Evolutionary conservation across 2,113 vertebrate genomes (phyloP).

Genomic region (Leucoraja erinaceus): DNA sequence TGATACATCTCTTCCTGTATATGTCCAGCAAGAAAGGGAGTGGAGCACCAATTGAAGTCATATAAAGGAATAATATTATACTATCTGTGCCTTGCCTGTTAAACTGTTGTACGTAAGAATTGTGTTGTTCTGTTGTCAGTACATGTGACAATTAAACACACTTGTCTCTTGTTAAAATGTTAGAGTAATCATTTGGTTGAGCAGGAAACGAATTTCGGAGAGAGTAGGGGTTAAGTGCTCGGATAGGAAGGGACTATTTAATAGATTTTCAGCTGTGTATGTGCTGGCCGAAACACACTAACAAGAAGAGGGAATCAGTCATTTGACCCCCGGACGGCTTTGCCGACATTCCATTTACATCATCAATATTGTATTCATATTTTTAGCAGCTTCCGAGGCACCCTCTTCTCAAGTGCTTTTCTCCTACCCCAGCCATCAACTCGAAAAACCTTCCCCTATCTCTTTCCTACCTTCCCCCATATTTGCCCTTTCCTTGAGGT

Average conservation of each 20-base stretch:
- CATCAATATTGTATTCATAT: background rate
- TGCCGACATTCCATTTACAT: background rate
- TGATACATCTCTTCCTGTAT: no score
- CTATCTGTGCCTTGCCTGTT: no score
- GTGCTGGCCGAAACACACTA: background rate
- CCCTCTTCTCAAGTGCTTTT: background rate
- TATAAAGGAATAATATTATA: background rate
- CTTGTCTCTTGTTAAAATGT: background rate
- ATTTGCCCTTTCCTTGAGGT: background rate
- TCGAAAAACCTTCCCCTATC: background rate
- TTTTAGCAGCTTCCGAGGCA: no score
- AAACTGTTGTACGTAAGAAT: no score
- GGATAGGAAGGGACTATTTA: no score
- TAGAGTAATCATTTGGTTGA: background rate
- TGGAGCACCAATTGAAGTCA: no score
- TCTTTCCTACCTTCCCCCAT: background rate
- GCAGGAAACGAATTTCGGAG: background rate
- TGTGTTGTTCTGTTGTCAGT: no score
- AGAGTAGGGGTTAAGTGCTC: no score
- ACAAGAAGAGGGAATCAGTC: background rate
- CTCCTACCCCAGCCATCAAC: background rate
- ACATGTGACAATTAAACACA: no score
- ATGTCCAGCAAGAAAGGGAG: no score
- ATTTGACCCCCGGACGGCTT: background rate
- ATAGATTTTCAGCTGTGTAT: background rate